Percentiles rank a stretch among this genome's conserved stretches.
phyloP scores from a whole-genome alignment of 2,888 invertebrate species.

The Auanema sp. region DNA sequence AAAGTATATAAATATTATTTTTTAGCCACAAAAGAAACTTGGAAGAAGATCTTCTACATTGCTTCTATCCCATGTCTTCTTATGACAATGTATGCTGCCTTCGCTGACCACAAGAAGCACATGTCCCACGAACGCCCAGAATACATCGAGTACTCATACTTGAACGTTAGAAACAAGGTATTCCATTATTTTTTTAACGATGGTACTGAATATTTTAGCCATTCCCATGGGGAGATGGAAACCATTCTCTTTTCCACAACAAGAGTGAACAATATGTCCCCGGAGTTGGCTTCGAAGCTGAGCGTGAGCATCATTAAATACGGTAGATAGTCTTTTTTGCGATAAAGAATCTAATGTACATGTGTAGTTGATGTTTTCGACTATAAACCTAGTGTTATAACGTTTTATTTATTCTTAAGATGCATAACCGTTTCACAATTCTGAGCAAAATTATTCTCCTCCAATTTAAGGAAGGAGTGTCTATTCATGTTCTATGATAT shows the following conservation, averaged over 20 bases:
- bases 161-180: slow-evolving; percentile 57
- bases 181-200: neutral
- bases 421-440: too few relatives aligned
- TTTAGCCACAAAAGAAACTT: slow-evolving; percentile 51
- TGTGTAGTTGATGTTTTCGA: too few relatives aligned
- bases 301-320: slow-evolving; percentile 27
- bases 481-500: too few relatives aligned
- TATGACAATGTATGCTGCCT: slow-evolving; percentile 56
- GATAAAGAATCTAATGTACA: too few relatives aligned
- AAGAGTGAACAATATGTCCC: slow-evolving; percentile 56
- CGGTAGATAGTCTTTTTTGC: too few relatives aligned
- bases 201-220: slow-evolving; percentile 69
- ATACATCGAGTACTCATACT: slow-evolving; percentile 57
- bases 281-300: slow-evolving; percentile 60
- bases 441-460: too few relatives aligned
- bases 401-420: too few relatives aligned
- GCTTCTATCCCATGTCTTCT: slow-evolving; percentile 56
- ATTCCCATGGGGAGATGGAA: slow-evolving; percentile 93
- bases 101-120: slow-evolving; percentile 44
- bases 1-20: too few relatives aligned
- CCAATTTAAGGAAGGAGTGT: too few relatives aligned
- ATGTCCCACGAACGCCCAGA: slow-evolving; percentile 52
- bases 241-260: slow-evolving; percentile 84
- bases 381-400: too few relatives aligned
- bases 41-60: slow-evolving; percentile 60